These are phyloP conservation scores for Poecilia latipinna DNA, from an alignment of 2,113 vertebrate genomes.

Conservation along the genomic window DNA sequence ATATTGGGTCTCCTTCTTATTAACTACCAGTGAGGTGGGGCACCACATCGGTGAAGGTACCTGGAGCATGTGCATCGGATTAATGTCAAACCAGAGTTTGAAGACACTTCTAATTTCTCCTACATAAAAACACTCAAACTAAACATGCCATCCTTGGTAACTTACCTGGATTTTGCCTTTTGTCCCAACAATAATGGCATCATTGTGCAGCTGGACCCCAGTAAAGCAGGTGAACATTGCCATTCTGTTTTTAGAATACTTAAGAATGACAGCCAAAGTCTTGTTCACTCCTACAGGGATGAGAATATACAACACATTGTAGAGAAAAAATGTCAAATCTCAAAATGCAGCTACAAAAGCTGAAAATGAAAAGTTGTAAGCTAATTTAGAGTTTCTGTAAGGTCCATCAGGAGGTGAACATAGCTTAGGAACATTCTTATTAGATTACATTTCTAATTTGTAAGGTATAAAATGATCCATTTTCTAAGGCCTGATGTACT, in stretches of 20 bases:
- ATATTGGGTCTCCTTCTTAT: constrained; percentile 76
- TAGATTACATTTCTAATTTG: too few species aligned
- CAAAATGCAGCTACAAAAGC: too few species aligned
- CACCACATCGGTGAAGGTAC: constrained; percentile 80
- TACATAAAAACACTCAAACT: not conserved
- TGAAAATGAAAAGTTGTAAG: too few species aligned
- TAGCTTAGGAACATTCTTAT: too few species aligned
- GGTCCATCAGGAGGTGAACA: too few species aligned
- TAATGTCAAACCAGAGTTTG: not conserved
- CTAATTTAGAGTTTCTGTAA: too few species aligned
- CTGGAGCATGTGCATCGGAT: constrained; percentile 55
- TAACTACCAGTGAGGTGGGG: constrained; percentile 80
- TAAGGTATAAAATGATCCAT: too few species aligned
- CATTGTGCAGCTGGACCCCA: constrained; percentile 69
- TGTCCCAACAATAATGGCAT: constrained; percentile 77
- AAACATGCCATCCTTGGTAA: not conserved
- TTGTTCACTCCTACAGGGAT: constrained; percentile 77
- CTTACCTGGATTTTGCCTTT: constrained; percentile 82
- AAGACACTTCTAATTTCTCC: not conserved
- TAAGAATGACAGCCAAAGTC: constrained; percentile 74
- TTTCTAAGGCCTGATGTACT: too few species aligned
- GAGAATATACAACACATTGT: not conserved
- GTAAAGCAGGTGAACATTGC: constrained; percentile 75
- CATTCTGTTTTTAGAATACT: constrained; percentile 79
- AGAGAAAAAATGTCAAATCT: not conserved